Base-by-base conservation (phyloP, 2,888 invertebrate genomes). In the Portevinia maculata region DNA sequence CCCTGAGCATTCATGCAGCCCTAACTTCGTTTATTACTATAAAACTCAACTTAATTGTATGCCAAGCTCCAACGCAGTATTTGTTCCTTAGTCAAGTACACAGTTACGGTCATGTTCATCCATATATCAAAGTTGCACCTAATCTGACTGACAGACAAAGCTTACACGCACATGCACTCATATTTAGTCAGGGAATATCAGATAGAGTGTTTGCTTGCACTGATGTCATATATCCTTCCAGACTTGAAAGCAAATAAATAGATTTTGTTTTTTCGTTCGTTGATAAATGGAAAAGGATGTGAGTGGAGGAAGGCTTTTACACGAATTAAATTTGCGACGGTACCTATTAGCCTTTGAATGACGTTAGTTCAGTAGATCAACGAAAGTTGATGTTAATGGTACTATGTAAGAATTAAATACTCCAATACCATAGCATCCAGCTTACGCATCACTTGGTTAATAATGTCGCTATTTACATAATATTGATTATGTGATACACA, bases 21-120 rank as follows among this genome's bases (percentile, higher is more conserved):
- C 44, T 81, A 81, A 81, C 79, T 81, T 81, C 69, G 44, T 81
- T 81, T 75, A 81, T 76, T 81, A 59, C 69, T 53, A 81, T 70
- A 75, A 75, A 81, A 62, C 69, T 52, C 64, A 76, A 75, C 62
- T 46, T 81, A 75, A 81, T 81, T 81, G 69, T 70, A 64, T 57
- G 69, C 75, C 60, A 39, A 70, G 76, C 78, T 59, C 15, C 15
- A 15, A n/a, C 17, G 13, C 1, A 21, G 70, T 37, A 34, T 37
- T 65, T 6, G 70, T 48, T 62, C 28, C 17, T 48, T 39, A 50
- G 32, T 34, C 41, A 15, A 34, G 55, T n/a, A 39, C 15, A 13
- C 39, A 6, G 13, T 37, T 8, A 41, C 13, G 30, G 50, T 41
- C 53, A 60, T 46, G 60, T 60, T 30, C 48, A 52, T 74, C 9